Conservation (phyloP, 1,140 invertebrate genomes). For the Rhynchophorus ferrugineus region DNA sequence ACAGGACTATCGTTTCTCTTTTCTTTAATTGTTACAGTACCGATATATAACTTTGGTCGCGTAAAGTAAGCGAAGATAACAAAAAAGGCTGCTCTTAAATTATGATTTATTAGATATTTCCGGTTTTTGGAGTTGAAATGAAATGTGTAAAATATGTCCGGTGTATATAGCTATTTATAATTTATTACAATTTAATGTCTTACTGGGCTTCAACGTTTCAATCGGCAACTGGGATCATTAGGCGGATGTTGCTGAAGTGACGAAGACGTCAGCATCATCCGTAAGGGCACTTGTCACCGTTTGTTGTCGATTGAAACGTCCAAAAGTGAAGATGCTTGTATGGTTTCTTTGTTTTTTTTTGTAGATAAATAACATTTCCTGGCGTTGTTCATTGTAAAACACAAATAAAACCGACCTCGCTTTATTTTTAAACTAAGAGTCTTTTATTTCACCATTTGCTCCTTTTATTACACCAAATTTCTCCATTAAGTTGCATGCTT, state of each 20-base stretch:
- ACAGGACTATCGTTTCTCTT: no score
- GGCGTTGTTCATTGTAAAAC: conserved; percentile 8
- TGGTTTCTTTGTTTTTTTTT: no score
- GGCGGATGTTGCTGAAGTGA: conserved; percentile 7
- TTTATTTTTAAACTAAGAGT: conserved; percentile 16
- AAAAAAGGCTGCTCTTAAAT: no score
- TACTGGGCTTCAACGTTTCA: conserved; percentile 26
- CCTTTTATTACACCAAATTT: not conserved
- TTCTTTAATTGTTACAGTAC: no score
- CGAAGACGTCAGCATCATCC: not conserved
- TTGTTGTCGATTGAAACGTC: not conserved
- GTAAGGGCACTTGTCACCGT: not conserved
- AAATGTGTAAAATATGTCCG: conserved; percentile 28
- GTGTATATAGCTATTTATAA: conserved; percentile 32
- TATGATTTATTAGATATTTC: no score
- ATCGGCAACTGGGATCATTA: conserved; percentile 25
- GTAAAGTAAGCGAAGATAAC: no score
- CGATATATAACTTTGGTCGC: no score
- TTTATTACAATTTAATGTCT: conserved; percentile 32
- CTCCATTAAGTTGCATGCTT: not conserved
- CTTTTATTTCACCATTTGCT: not conserved
- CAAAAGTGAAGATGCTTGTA: not conserved
- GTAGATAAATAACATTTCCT: conserved; percentile 7
- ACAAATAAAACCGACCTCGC: conserved; percentile 17
- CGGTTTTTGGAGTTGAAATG: not conserved